Evolutionary conservation across 2,797 vertebrate genomes (phyloP), one percentile per base, ranked within the genome.

Genomic region (Phataginus tricuspis): DNA sequence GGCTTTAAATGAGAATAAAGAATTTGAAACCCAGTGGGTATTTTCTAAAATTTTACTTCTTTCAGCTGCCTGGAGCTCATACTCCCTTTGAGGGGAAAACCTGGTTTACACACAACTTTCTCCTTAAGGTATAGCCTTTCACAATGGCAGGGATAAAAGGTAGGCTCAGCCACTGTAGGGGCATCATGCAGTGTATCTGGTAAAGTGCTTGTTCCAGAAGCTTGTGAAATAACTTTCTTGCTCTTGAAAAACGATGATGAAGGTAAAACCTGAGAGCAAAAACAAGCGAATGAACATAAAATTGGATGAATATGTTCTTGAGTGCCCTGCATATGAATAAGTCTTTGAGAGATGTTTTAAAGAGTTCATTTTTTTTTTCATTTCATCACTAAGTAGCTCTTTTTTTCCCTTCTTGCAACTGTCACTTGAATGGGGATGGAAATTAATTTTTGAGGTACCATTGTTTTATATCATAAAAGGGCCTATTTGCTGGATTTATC

Each of bases 1-100:
- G 16, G 18, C 77, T 96, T 95, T 69, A 96, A 79, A 86, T 27
- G 61, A 78, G 55, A 87, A 79, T 45, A 87, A 75, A 83, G 21
- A 89, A 53, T 71, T 83, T 90, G 59, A 87, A 93, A 72, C n/a
- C 49, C 72, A 25, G 14, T 63, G 15, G 5, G 34, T 5, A 68
- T 78, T 78, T 71, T 63, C 45, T n/a, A 25, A 77, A 63, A 10
- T 75, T 86, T 91, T 59, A 34, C 34, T 89, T 80, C 14, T 63
- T 77, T 75, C 9, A 64, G 25, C 31, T 25, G 37, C 34, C 18
- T 74, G 34, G 19, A 72, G 53, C 57, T 77, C 31, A 18, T 49
- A 27, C n/a, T 53, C 15, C 37, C 37, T 69, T 63, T 45, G 39
- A 39, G 19, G 51, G 8, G 16, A 15, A 39, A 34, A 63, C 10